phyloP scores from a whole-genome alignment of 2,113 vertebrate species.

The Pleuronectes platessa region DNA sequence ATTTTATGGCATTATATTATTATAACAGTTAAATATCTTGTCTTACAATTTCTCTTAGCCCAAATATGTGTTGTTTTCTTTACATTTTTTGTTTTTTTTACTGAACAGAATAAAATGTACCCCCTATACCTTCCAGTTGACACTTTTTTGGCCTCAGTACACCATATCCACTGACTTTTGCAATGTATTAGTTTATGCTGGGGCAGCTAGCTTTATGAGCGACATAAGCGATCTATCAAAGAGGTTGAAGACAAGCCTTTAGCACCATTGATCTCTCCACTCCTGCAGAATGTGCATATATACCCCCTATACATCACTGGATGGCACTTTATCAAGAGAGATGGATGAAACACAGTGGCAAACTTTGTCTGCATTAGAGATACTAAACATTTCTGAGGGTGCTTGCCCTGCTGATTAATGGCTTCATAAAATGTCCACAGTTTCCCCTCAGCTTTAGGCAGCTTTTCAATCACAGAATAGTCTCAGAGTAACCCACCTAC shows the following conservation, averaged over 20 bases:
- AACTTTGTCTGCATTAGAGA: constrained; percentile 49
- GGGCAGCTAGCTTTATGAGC: constrained; percentile 45
- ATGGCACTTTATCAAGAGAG: constrained; percentile 62
- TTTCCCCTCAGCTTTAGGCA: constrained; percentile 50
- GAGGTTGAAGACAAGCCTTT: constrained; percentile 49
- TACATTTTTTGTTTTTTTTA: too few relatives aligned
- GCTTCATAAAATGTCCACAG: constrained; percentile 60
- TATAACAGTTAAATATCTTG: neutral
- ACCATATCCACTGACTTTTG: neutral
- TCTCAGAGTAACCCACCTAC: neutral
- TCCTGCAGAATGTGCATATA: constrained; percentile 68
- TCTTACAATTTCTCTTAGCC: neutral
- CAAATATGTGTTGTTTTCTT: neutral
- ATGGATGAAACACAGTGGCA: constrained; percentile 60
- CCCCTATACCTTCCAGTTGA: neutral
- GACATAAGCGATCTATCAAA: constrained; percentile 58
- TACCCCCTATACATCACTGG: constrained; percentile 60
- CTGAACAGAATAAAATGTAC: neutral
- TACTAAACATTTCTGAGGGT: constrained; percentile 71
- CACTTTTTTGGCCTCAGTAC: neutral
- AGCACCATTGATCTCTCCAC: constrained; percentile 66
- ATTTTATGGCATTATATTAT: neutral
- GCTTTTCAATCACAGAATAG: constrained; percentile 29
- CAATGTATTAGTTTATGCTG: constrained; percentile 2
- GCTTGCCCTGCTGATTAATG: constrained; percentile 63